phyloP scores from a whole-genome alignment of 2,797 vertebrate species.

The Chaenodraco wilsoni region DNA sequence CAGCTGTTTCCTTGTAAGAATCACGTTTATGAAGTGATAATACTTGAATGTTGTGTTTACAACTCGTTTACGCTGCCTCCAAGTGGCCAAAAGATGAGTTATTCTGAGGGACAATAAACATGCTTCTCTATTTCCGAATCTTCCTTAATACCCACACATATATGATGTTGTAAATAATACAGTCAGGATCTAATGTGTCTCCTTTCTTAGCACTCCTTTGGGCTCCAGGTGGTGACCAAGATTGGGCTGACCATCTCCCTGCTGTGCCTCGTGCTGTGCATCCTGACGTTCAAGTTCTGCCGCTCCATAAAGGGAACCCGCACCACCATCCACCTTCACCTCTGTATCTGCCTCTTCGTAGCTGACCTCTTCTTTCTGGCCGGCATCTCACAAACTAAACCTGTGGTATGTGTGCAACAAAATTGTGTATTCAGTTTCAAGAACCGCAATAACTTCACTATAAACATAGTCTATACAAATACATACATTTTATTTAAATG shows the following conservation, averaged over 20 bases:
- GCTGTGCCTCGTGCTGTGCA: conserved; percentile 84
- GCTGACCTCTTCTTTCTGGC: conserved; percentile 87
- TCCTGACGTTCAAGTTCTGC: conserved; percentile 88
- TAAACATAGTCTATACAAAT: background rate
- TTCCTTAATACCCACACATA: background rate
- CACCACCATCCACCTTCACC: conserved; percentile 89
- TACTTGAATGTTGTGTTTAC: background rate
- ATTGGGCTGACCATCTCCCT: conserved; percentile 86
- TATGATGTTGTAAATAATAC: background rate
- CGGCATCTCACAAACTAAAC: conserved; percentile 77
- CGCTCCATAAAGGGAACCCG: conserved; percentile 87
- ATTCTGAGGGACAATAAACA: background rate
- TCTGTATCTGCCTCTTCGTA: conserved; percentile 87
- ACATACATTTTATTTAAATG: background rate
- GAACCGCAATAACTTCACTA: background rate
- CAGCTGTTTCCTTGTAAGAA: background rate
- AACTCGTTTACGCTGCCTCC: background rate
- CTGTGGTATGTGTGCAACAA: conserved; percentile 71
- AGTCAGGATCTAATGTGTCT: background rate
- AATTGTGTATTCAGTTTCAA: background rate
- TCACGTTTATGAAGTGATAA: background rate
- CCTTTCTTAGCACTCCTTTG: conserved; percentile 60
- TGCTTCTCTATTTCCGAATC: background rate
- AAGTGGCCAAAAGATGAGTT: background rate
- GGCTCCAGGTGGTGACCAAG: conserved; percentile 80